Percentiles rank a stretch among this genome's conserved stretches.
These are phyloP conservation scores for Rhinoraja longicauda DNA, from an alignment of 2,797 vertebrate genomes.

Conservation along the genomic window DNA sequence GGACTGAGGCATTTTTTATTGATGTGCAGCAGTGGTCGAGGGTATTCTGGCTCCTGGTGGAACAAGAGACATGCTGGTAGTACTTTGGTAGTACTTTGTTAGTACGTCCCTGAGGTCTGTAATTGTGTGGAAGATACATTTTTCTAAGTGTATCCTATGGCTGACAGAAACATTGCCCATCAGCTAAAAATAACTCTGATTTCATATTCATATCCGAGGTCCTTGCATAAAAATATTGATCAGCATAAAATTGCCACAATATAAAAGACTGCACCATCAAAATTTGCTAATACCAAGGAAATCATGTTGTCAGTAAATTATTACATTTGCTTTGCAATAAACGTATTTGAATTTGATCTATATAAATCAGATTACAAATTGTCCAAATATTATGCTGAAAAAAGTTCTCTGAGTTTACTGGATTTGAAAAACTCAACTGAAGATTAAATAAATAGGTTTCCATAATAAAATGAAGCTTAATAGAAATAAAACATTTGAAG, in stretches of 20 bases:
- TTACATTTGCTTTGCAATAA: not conserved
- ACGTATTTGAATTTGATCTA: not conserved
- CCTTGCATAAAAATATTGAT: too few relatives aligned
- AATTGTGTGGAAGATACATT: too few relatives aligned
- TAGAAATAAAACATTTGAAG: not conserved
- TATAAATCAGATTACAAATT: not conserved
- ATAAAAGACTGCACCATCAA: not conserved
- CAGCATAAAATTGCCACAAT: not conserved
- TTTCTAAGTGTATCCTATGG: not conserved
- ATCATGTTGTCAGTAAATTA: not conserved
- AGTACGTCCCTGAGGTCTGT: too few relatives aligned
- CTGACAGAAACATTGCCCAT: not conserved
- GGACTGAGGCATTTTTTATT: too few relatives aligned
- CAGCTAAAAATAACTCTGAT: not conserved
- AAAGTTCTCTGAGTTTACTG: not conserved
- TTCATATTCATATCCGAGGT: not conserved
- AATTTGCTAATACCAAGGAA: not conserved
- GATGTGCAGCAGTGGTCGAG: too few relatives aligned
- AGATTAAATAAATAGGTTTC: not conserved
- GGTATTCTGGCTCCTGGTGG: too few relatives aligned
- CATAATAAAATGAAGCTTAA: not conserved
- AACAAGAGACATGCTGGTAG: too few relatives aligned
- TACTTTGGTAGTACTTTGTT: too few relatives aligned
- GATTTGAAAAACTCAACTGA: not conserved
- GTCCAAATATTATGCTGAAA: not conserved